Evolutionary conservation across 1,140 invertebrate genomes (phyloP).

Genomic region (Lepidostoma basale): DNA sequence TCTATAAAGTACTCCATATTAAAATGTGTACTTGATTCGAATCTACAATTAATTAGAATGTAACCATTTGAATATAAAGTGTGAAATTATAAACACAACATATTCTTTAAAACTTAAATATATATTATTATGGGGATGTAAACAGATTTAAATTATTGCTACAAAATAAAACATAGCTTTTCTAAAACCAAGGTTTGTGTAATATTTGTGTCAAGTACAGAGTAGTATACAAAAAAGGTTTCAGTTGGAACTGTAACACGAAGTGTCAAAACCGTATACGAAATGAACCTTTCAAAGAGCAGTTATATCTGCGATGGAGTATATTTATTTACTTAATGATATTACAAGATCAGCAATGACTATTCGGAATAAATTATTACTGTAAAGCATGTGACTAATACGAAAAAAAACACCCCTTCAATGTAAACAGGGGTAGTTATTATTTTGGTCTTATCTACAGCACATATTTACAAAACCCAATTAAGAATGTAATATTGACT

Average conservation of each 20-base stretch:
- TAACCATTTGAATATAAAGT: too few species aligned
- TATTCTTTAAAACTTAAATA: too few species aligned
- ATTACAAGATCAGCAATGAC: background rate
- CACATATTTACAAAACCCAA: too few species aligned
- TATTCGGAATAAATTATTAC: constrained; percentile 3
- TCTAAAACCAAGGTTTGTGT: background rate
- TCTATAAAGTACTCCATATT: too few species aligned
- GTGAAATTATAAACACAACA: too few species aligned
- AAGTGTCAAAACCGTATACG: constrained; percentile 8
- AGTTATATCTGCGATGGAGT: constrained; percentile 16
- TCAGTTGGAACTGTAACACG: background rate
- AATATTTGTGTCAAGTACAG: background rate
- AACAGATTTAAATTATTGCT: background rate
- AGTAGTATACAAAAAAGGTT: background rate
- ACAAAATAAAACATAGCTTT: background rate
- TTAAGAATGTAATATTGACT: too few species aligned
- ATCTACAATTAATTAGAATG: too few species aligned
- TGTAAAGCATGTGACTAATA: constrained; percentile 20
- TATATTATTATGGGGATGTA: background rate
- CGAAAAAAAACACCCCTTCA: constrained; percentile 19
- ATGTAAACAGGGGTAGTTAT: constrained; percentile 24
- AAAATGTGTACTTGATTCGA: too few species aligned
- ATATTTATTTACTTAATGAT: constrained; percentile 23
- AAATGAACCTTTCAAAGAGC: constrained; percentile 10
- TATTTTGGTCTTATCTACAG: too few species aligned